Evolutionary conservation across 1,140 invertebrate species (phyloP).

Genomic region (Bombus affinis): DNA sequence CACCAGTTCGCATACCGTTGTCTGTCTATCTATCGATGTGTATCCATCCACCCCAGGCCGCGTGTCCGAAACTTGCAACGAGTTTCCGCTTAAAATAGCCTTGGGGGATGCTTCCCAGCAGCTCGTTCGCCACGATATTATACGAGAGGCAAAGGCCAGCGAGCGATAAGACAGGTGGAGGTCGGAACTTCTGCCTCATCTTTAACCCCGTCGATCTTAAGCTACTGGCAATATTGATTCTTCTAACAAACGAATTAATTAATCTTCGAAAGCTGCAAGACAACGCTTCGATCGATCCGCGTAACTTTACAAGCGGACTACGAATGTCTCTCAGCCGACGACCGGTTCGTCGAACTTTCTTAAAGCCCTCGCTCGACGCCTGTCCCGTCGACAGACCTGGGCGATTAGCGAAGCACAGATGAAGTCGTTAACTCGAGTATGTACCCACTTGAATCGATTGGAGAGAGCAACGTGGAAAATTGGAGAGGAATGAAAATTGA

Average conservation of each 20-base stretch:
- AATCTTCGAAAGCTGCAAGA: conserved; percentile 64
- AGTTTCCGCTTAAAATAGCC: conserved; percentile 55
- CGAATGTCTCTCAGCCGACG: not conserved
- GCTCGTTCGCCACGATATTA: conserved; percentile 62
- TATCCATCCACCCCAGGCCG: not conserved
- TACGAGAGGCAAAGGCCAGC: conserved; percentile 43
- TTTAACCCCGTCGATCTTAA: too few relatives aligned
- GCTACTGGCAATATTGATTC: conserved; percentile 65
- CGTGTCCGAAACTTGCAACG: conserved; percentile 60
- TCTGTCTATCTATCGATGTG: too few relatives aligned
- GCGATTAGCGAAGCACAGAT: conserved; percentile 55
- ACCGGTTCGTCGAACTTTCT: conserved; percentile 22
- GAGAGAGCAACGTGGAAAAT: conserved; percentile 64
- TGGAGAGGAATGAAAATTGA: conserved; percentile 72
- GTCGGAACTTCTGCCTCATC: too few relatives aligned
- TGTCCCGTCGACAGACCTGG: not conserved
- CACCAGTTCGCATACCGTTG: too few relatives aligned
- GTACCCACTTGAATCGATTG: conserved; percentile 72
- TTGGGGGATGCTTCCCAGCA: conserved; percentile 48
- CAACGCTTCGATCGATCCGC: conserved; percentile 7
- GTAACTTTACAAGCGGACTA: not conserved
- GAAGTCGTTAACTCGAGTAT: conserved; percentile 78
- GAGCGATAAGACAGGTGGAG: conserved; percentile 59
- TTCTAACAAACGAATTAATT: conserved; percentile 70
- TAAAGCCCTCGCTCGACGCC: not conserved